Evolutionary conservation across 2,113 vertebrate genomes (phyloP), one percentile per base, ranked within the genome.

Genomic region (Sprattus sprattus): DNA sequence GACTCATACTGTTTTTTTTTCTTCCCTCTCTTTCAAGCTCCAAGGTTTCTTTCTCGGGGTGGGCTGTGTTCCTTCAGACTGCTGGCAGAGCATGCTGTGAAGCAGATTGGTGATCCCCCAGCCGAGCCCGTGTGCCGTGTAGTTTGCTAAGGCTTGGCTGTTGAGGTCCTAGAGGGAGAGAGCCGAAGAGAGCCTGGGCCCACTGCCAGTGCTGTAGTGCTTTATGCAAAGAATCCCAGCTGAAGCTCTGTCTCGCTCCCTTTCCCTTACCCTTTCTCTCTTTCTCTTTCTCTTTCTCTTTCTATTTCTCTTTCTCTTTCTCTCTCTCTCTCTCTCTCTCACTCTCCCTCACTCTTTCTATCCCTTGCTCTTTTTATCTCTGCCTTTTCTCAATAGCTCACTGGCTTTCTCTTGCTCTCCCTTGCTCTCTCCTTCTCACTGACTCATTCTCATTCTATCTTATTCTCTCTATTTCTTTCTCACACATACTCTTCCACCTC

Each of bases 121-220:
- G 81, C 0, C 60, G 60, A 49, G 85, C 45, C 82, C 50, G 39
- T 11, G 45, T 57, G 82, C n/a, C 82, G 57, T 80, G 85, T 81
- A 83, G 83, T 81, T 75, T 78, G 18, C 67, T 13, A 39, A 86
- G 49, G 67, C 85, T 84, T 50, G 80, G 83, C 78, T 84, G 52
- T 81, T 20, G 45, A 44, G 45, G 75, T 81, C 83, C n/a, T 83
- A 84, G 25, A 28, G 52, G 54, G 86, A 82, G 80, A 44, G 25
- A 25, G 64, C 9, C 49, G 71, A n/a, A 80, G 83, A 80, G 83
- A 84, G 84, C 81, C 83, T 87, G 67, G 86, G 83, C 86, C 57
- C 10, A 1, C 83, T 46, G 86, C 86, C 86, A 87, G 46, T 9
- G 45, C 71, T 78, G 71, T 39, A 78, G 46, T 47, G 52, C 81